Conservation (phyloP, 2,113 vertebrate genomes). For the Aspiorhynchus laticeps region DNA sequence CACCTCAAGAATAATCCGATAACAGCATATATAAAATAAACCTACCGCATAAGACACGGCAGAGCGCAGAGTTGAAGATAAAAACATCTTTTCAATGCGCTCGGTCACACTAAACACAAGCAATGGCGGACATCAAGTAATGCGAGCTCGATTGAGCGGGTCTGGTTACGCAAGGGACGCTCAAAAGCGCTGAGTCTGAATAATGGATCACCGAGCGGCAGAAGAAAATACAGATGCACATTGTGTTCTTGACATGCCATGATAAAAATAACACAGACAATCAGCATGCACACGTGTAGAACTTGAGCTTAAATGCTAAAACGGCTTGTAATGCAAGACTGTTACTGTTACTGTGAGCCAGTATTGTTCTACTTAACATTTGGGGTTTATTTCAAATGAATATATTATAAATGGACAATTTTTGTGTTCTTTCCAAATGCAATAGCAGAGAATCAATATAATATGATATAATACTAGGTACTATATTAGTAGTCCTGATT, state of each 20-base stretch:
- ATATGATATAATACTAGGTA: neutral
- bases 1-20: neutral
- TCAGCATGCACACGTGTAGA: neutral
- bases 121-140: slow-evolving; percentile 57
- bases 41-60: slow-evolving; percentile 73
- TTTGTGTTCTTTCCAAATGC: neutral
- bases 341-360: neutral
- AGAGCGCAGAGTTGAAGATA: slow-evolving; percentile 69
- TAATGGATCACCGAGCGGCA: slow-evolving; percentile 68
- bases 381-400: neutral
- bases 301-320: neutral
- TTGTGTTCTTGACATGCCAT: neutral
- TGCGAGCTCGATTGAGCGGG: slow-evolving; percentile 63
- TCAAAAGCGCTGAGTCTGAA: neutral
- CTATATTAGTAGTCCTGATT: neutral
- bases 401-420: neutral
- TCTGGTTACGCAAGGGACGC: slow-evolving; percentile 50
- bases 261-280: neutral
- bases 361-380: neutral
- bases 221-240: neutral
- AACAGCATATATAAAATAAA: neutral
- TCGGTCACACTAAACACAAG: slow-evolving; percentile 48
- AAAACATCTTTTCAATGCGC: slow-evolving; percentile 66
- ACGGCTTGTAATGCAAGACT: neutral
- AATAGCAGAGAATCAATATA: neutral